Evolutionary conservation across 2,797 vertebrate genomes (phyloP), one percentile per base, ranked within the genome.

Genomic region (Malacoctenus gilli): DNA sequence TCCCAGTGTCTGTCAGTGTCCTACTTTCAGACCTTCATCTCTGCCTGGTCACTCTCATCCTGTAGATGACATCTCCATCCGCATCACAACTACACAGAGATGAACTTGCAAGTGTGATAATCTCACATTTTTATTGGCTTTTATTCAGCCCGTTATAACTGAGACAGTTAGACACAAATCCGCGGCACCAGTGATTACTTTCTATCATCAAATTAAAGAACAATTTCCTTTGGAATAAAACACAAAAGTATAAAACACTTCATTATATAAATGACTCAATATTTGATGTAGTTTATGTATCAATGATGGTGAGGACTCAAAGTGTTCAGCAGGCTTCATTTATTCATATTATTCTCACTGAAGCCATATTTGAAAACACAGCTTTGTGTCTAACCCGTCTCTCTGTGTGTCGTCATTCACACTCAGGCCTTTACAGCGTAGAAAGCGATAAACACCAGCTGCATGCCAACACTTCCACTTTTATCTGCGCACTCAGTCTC

Each of bases 11-110:
- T 75, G 32, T 89, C 90, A 91, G 90, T 92, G 86, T 93, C 93
- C 93, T 91, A 91, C 93, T 97, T 95, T 95, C 94, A 96, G 95
- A 95, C 91, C 94, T 94, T 96, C 93, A 93, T 95, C 94, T 93
- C 91, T 92, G 93, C 92, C 89, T 88, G 37, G 59, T 84, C 80
- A 62, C 59, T 30, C 65, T 74, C 85, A 84, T 75, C 79, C 67
- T 35, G 59, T 87, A 77, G 80, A 60, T 60, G 4, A 3, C 79
- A 77, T 79, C 63, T 28, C 55, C 84, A 81, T 87, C 84, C 35
- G 25, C 80, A 47, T 75, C 68, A 56, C 46, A 3, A 48, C 34
- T 59, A 30, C 57, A 66, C 68, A 65, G 70, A 80, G 79, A 82
- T 69, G 59, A 77, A 72, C 68, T 48, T 70, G 83, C 80, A 77